Evolutionary conservation across 2,113 vertebrate species (phyloP).

Genomic region (Brevimyrus niger): DNA sequence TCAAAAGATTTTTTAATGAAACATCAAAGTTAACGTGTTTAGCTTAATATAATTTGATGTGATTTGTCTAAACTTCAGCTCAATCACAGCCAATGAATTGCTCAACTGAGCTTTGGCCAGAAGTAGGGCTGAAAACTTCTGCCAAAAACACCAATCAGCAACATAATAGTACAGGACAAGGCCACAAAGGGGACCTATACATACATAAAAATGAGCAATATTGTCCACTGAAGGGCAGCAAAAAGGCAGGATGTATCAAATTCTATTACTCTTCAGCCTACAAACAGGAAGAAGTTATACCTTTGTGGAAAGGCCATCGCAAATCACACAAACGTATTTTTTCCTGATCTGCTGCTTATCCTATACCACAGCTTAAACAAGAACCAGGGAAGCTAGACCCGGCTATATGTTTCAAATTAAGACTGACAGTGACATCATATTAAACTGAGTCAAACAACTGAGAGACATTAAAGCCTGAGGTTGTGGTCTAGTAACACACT

Average conservation of each 20-base stretch:
- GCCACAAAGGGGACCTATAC: not conserved
- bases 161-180: not conserved
- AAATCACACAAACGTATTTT: not conserved
- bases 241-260: not conserved
- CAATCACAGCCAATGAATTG: not conserved
- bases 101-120: not conserved
- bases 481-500: not conserved
- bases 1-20: not conserved
- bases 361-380: not conserved
- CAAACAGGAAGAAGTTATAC: not conserved
- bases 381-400: not conserved
- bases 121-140: not conserved
- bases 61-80: not conserved
- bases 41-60: not conserved
- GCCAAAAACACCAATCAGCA: not conserved
- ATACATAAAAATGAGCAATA: not conserved
- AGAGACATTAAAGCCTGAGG: constrained; percentile 8
- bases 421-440: constrained; percentile 18
- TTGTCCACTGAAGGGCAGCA: not conserved
- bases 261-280: not conserved
- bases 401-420: not conserved
- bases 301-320: not conserved
- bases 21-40: not conserved
- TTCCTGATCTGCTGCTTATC: not conserved
- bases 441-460: not conserved